Percentiles rank a stretch among this genome's conserved stretches.
Evolutionary conservation across 2,797 vertebrate species (phyloP).

Genomic region (Poecilia gillii): DNA sequence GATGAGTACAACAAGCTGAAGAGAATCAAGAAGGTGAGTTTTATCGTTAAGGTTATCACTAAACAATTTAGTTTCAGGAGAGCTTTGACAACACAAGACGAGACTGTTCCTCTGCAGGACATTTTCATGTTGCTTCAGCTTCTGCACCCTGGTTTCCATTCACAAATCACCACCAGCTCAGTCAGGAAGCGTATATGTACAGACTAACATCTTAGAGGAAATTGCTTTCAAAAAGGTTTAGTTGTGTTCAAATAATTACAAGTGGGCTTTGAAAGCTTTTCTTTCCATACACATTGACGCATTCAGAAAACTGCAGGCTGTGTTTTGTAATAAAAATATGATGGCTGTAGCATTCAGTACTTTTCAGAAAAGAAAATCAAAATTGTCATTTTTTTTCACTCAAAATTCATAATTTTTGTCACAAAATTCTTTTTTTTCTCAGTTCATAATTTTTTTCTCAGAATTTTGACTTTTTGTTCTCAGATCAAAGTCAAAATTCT

Average conservation of each 20-base stretch:
- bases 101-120: neutral
- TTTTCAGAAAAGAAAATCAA: too few species aligned
- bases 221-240: neutral
- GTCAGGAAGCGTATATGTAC: neutral
- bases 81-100: neutral
- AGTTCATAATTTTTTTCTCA: too few species aligned
- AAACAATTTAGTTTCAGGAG: neutral
- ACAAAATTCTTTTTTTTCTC: too few species aligned
- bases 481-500: too few species aligned
- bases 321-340: neutral
- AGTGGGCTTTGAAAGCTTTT: neutral
- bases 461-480: too few species aligned
- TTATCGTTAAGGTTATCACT: neutral
- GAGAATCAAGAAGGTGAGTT: constrained; percentile 69
- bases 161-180: neutral
- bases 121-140: neutral
- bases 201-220: neutral
- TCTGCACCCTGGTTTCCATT: neutral
- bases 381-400: too few species aligned
- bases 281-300: neutral
- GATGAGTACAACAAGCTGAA: constrained; percentile 85
- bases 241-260: neutral
- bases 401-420: too few species aligned
- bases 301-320: neutral
- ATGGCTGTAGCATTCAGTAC: too few species aligned